These are phyloP conservation scores for Frieseomelitta varia DNA, from an alignment of 1,140 invertebrate genomes.

Conservation along the genomic window DNA sequence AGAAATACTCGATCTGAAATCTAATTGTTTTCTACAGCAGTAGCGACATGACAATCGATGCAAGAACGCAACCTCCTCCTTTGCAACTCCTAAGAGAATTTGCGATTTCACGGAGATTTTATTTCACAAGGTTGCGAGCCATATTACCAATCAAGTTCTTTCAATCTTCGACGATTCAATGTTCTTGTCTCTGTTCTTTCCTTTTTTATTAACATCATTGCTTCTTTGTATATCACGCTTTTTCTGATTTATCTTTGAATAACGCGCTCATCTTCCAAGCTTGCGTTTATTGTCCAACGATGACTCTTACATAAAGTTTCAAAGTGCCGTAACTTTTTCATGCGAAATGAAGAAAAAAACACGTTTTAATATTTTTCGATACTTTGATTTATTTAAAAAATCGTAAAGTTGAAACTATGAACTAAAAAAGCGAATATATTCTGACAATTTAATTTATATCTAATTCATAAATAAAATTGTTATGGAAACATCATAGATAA, in stretches of 20 bases:
- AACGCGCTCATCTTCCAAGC: background rate
- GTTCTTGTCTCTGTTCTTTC: conserved; percentile 12
- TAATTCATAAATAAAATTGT: background rate
- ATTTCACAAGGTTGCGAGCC: conserved; percentile 56
- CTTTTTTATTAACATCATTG: background rate
- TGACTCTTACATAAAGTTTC: background rate
- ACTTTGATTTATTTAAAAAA: too few relatives aligned
- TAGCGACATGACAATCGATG: conserved; percentile 23
- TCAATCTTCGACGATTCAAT: conserved; percentile 55
- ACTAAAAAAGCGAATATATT: too few relatives aligned
- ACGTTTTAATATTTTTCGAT: too few relatives aligned
- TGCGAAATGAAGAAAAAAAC: background rate
- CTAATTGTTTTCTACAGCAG: background rate
- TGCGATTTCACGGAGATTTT: conserved; percentile 57
- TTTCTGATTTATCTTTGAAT: conserved; percentile 48
- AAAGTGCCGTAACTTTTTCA: background rate
- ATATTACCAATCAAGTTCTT: conserved; percentile 62
- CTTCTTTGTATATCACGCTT: background rate
- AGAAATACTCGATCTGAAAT: conserved; percentile 5
- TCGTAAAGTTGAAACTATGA: too few relatives aligned
- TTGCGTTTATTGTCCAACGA: background rate
- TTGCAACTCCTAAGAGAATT: conserved; percentile 19
- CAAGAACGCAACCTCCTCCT: conserved; percentile 15
- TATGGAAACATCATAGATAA: too few relatives aligned
- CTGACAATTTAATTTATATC: too few relatives aligned